A percentile compares a stretch with the other conserved stretches of the same genome.
Evolutionary conservation across 1,140 invertebrate genomes (phyloP).

Genomic region (Drosophila nikananu): DNA sequence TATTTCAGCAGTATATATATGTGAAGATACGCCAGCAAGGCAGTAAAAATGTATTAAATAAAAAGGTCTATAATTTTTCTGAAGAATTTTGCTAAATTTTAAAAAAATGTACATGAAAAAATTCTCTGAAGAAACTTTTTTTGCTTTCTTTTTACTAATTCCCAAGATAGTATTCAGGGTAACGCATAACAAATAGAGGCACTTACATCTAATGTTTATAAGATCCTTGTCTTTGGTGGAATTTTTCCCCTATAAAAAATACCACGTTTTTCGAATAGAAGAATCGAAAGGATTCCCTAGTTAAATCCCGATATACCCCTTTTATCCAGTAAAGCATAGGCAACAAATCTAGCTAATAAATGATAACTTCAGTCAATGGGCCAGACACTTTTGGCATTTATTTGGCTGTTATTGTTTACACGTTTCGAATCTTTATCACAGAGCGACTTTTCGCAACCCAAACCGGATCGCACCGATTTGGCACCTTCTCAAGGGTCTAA

Average conservation of each 20-base stretch:
- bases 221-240: neutral
- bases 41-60: neutral
- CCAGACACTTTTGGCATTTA: constrained; percentile 54
- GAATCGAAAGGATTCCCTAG: neutral
- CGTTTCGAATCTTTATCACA: constrained; percentile 40
- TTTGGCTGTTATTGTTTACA: constrained; percentile 55
- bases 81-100: neutral
- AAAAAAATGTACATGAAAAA: neutral
- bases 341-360: constrained; percentile 32
- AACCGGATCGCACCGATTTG: constrained; percentile 65
- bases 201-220: too few relatives aligned
- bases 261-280: neutral
- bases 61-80: too few relatives aligned
- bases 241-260: neutral
- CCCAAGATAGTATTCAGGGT: neutral
- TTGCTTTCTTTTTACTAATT: neutral
- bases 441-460: constrained; percentile 42
- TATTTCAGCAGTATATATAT: neutral
- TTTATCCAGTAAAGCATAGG: neutral
- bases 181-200: too few relatives aligned
- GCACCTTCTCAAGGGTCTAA: constrained; percentile 59
- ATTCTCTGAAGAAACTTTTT: neutral
- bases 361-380: constrained; percentile 48
- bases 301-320: neutral
- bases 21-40: accelerated